Conservation (phyloP, 2,113 vertebrate species). For the Hypocryptadius cinnamomeus region DNA sequence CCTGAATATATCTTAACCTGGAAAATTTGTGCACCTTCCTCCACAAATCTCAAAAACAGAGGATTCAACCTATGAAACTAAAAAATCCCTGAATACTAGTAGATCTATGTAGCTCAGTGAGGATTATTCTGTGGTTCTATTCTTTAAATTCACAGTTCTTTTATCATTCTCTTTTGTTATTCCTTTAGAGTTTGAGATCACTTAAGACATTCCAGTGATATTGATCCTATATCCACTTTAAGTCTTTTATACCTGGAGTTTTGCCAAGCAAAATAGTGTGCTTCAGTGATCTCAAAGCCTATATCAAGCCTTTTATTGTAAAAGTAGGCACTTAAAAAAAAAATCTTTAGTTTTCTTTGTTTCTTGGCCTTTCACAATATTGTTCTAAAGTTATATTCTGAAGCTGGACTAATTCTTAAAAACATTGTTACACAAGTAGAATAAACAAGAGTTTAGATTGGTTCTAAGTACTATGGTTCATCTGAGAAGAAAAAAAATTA, state of each 20-base stretch:
- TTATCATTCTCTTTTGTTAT: not conserved
- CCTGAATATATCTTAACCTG: not conserved
- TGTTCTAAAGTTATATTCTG: not conserved
- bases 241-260: not conserved
- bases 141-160: not conserved
- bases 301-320: not conserved
- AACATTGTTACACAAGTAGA: not conserved
- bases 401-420: not conserved
- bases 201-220: not conserved
- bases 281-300: not conserved
- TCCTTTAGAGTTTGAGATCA: not conserved
- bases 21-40: not conserved
- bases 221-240: not conserved
- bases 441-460: not conserved
- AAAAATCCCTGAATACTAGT: not conserved
- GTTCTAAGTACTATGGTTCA: not conserved
- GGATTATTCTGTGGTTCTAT: not conserved
- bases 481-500: not conserved
- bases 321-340: not conserved
- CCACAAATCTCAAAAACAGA: not conserved
- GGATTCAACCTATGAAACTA: not conserved
- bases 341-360: not conserved
- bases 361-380: not conserved
- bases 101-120: not conserved
- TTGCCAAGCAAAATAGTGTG: not conserved